Conservation (phyloP, 2,797 vertebrate species). For the Chaenodraco wilsoni region DNA sequence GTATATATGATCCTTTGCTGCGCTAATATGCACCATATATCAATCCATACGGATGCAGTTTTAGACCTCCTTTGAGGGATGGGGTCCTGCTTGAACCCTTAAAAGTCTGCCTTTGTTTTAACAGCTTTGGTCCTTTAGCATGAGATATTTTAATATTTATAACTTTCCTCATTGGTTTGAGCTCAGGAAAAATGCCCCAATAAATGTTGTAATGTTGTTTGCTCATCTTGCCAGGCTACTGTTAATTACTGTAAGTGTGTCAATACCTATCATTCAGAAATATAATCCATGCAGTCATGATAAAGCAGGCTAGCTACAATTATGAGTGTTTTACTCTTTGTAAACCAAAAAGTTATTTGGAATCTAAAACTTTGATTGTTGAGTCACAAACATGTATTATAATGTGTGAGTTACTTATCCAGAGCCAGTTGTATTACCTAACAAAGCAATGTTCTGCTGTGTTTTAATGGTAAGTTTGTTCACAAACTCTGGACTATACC, state of each 20-base stretch:
- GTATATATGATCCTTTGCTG: neutral
- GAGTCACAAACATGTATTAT: too few species aligned
- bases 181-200: neutral
- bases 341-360: too few species aligned
- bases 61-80: neutral
- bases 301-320: too few species aligned
- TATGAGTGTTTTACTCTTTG: too few species aligned
- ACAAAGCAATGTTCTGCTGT: too few species aligned
- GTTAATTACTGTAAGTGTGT: neutral
- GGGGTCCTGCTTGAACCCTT: neutral
- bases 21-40: neutral
- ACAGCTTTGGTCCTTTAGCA: neutral
- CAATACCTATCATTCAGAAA: too few species aligned
- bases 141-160: neutral
- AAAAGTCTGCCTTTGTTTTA: neutral
- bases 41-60: constrained; percentile 12
- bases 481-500: too few species aligned
- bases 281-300: too few species aligned
- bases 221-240: neutral
- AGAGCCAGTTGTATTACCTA: too few species aligned
- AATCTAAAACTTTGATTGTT: too few species aligned
- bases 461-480: too few species aligned
- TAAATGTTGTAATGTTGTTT: neutral
- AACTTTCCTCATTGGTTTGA: neutral
- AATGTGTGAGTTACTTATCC: too few species aligned